phyloP scores from a whole-genome alignment of 2,797 vertebrate species.

The Hemitrygon akajei region DNA sequence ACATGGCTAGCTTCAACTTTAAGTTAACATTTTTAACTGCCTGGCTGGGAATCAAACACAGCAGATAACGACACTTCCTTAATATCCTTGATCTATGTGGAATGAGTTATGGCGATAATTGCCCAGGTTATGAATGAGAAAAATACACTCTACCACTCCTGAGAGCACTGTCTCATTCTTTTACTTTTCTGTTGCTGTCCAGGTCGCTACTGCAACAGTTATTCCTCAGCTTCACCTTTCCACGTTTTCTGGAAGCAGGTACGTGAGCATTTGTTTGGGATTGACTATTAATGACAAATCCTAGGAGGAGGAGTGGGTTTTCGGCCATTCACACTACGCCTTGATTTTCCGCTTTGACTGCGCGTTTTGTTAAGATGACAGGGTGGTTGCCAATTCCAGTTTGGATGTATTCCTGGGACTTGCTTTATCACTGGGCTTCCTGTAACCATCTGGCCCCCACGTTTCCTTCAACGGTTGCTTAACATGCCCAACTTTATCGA shows the following conservation, averaged over 20 bases:
- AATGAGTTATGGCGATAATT: not conserved
- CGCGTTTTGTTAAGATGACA: not conserved
- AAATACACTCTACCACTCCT: not conserved
- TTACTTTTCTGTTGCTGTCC: conserved; percentile 45
- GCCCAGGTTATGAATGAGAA: not conserved
- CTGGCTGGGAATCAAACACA: not conserved
- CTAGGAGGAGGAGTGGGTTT: not conserved
- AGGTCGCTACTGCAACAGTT: conserved; percentile 94
- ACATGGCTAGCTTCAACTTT: not conserved
- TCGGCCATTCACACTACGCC: not conserved
- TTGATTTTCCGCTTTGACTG: not conserved
- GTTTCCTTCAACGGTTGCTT: not conserved
- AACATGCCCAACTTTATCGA: not conserved
- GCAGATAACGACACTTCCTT: not conserved
- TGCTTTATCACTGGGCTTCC: not conserved
- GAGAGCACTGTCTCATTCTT: not conserved
- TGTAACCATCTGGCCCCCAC: not conserved
- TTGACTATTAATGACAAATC: not conserved
- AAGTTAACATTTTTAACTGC: not conserved
- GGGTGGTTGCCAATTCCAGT: not conserved
- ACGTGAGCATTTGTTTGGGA: conserved; percentile 46
- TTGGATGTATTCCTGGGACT: not conserved
- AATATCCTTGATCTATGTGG: not conserved
- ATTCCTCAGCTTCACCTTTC: conserved; percentile 77
- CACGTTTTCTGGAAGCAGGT: conserved; percentile 81